Evolutionary conservation across 2,888 invertebrate species (phyloP).

Genomic region (Cynaeus angustus): DNA sequence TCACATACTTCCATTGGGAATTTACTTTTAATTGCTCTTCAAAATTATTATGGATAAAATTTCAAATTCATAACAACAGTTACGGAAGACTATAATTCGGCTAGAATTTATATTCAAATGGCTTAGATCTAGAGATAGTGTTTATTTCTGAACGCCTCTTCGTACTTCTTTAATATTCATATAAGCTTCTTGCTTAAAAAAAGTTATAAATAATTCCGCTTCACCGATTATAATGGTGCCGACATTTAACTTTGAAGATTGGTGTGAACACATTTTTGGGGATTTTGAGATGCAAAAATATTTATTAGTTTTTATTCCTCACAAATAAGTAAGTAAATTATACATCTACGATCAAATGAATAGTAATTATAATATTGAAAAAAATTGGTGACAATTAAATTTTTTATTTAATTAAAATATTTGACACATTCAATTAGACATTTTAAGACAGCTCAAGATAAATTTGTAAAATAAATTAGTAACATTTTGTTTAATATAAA

Average conservation of each 20-base stretch:
- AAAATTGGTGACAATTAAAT: too few species aligned
- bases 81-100: constrained; percentile 21
- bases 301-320: neutral
- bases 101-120: constrained; percentile 37
- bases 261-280: neutral
- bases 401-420: too few species aligned
- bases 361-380: too few species aligned
- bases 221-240: neutral
- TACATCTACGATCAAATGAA: too few species aligned
- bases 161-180: constrained; percentile 21
- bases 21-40: constrained; percentile 31
- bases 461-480: too few species aligned
- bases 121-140: constrained; percentile 32
- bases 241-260: constrained; percentile 1
- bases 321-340: too few species aligned
- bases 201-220: constrained; percentile 23
- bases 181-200: constrained; percentile 18
- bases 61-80: constrained; percentile 38
- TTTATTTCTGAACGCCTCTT: constrained; percentile 28
- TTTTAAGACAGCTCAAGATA: too few species aligned
- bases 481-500: too few species aligned
- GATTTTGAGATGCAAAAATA: neutral
- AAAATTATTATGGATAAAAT: constrained; percentile 39
- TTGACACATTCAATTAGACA: too few species aligned
- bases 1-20: constrained; percentile 25